phyloP scores from a whole-genome alignment of 37 sponge, comb jelly and placozoan genomes.

The Beroe ovata region DNA sequence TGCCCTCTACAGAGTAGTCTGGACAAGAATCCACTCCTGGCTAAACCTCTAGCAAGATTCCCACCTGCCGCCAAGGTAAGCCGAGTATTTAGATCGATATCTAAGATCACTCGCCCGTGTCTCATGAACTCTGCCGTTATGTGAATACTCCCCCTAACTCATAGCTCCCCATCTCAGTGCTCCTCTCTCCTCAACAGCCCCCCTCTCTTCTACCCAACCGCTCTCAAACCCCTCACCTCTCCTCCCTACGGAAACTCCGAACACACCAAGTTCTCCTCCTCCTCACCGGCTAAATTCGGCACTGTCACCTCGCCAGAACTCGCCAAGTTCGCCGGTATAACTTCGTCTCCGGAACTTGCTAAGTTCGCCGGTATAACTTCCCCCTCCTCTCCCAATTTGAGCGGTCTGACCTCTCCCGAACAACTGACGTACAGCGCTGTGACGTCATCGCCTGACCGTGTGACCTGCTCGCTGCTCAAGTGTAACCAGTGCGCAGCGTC shows the following conservation, averaged over 20 bases:
- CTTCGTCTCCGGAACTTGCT: background rate
- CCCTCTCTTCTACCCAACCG: slow-evolving; percentile 55
- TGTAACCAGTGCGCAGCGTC: slow-evolving; percentile 34
- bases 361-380: slow-evolving; percentile 7
- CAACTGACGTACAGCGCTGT: background rate
- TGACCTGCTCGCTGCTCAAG: slow-evolving; percentile 19
- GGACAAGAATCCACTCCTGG: background rate
- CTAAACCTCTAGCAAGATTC: slow-evolving; percentile 7
- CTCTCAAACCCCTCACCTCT: slow-evolving; percentile 5
- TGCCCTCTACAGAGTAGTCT: slow-evolving; percentile 2
- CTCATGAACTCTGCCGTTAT: too few relatives aligned
- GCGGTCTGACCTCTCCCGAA: background rate
- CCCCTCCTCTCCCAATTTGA: background rate
- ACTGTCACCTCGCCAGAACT: slow-evolving; percentile 2
- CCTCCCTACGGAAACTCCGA: background rate
- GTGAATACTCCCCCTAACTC: too few relatives aligned
- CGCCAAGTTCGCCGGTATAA: slow-evolving; percentile 5
- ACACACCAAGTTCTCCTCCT: background rate
- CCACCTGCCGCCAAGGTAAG: slow-evolving; percentile 9
- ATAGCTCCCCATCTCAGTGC: slow-evolving; percentile 20
- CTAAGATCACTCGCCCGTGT: too few relatives aligned
- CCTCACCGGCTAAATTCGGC: too few relatives aligned
- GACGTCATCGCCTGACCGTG: background rate
- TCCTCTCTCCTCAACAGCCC: slow-evolving; percentile 19
- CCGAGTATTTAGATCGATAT: too few relatives aligned